These are phyloP conservation scores for Drosophila ficusphila DNA, from an alignment of 1,140 invertebrate genomes.

Conservation along the genomic window DNA sequence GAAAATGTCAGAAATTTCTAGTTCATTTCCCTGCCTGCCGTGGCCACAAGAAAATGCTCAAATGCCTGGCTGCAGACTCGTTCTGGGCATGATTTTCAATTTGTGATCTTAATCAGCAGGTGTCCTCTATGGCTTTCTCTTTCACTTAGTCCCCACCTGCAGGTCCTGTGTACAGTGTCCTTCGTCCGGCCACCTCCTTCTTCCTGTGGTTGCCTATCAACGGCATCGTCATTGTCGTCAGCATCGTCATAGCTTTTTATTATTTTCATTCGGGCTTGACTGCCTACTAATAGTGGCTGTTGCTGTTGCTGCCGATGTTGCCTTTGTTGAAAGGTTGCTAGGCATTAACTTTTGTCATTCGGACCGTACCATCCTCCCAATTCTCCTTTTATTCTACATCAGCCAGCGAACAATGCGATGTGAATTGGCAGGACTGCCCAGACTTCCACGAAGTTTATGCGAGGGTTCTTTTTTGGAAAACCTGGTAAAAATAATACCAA, in stretches of 20 bases:
- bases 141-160: conserved; percentile 8
- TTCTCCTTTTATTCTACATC: conserved; percentile 18
- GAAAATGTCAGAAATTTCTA: conserved; percentile 39
- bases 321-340: conserved; percentile 72
- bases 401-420: conserved; percentile 75
- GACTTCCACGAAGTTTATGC: neutral
- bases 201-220: conserved; percentile 55
- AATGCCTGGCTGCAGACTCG: neutral
- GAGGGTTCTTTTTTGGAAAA: neutral
- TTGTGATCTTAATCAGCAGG: conserved; percentile 84
- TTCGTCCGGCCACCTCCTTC: neutral
- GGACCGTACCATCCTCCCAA: conserved; percentile 33
- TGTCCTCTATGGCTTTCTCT: conserved; percentile 60
- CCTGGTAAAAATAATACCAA: neutral
- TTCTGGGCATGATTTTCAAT: conserved; percentile 73
- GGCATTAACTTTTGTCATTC: conserved; percentile 80
- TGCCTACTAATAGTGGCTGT: conserved; percentile 68
- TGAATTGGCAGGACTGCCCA: conserved; percentile 61
- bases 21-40: conserved; percentile 6
- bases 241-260: conserved; percentile 70
- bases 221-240: conserved; percentile 49
- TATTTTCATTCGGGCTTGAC: conserved; percentile 72
- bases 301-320: conserved; percentile 46
- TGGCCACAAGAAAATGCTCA: neutral
- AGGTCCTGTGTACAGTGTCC: neutral